These are phyloP conservation scores for Drosophila insularis DNA, from an alignment of 1,140 invertebrate species.

Conservation along the genomic window DNA sequence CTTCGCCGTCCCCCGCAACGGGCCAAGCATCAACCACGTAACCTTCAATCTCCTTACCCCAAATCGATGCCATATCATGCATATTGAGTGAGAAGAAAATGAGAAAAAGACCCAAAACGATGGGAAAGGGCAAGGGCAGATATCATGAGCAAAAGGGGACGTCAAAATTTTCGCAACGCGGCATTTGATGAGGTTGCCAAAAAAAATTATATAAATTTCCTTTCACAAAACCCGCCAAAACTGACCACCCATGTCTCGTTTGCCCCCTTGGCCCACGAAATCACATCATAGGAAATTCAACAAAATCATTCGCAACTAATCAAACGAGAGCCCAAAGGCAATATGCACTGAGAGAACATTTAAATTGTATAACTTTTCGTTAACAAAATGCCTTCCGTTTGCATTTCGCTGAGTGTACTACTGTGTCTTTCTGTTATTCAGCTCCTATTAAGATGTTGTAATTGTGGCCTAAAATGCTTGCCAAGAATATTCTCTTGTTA, in stretches of 20 bases:
- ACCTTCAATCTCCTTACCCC: not conserved
- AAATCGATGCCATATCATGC: slow-evolving; percentile 33
- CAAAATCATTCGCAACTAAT: slow-evolving; percentile 66
- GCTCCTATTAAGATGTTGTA: slow-evolving; percentile 70
- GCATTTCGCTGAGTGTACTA: not conserved
- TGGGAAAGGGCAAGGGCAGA: not conserved
- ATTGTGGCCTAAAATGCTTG: slow-evolving; percentile 67
- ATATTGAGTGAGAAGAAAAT: slow-evolving; percentile 16
- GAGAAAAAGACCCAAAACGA: not conserved
- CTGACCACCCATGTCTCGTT: not conserved
- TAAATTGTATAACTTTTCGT: not conserved
- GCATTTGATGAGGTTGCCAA: slow-evolving; percentile 52
- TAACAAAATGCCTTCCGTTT: too few relatives aligned
- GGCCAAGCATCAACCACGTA: slow-evolving; percentile 12
- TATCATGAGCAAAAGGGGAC: slow-evolving; percentile 15
- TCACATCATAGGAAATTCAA: slow-evolving; percentile 19
- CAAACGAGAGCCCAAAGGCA: slow-evolving; percentile 38
- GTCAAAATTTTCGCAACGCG: slow-evolving; percentile 41
- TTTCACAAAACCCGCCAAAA: not conserved
- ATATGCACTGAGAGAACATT: slow-evolving; percentile 28
- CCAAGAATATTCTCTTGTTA: slow-evolving; percentile 58
- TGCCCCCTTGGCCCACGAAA: not conserved
- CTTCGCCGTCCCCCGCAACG: not conserved
- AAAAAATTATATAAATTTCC: slow-evolving; percentile 6
- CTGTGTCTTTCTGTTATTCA: slow-evolving; percentile 11